A percentile compares a stretch with the other conserved stretches of the same genome.
Conservation (phyloP, 2,113 vertebrate species). For the Procavia capensis region DNA sequence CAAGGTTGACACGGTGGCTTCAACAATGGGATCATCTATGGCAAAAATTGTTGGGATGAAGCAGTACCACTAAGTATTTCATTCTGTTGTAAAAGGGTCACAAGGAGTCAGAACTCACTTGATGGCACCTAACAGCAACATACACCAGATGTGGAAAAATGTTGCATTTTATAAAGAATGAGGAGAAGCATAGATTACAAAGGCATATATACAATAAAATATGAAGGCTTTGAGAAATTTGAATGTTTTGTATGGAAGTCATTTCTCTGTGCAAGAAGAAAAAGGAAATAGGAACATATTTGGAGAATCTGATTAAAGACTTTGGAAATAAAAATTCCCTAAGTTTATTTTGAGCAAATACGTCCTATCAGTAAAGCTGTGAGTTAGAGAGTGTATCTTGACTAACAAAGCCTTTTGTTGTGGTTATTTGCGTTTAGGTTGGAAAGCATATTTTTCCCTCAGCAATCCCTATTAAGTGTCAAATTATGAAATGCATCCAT, state of each 20-base stretch:
- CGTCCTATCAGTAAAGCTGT: background rate
- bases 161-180: background rate
- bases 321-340: background rate
- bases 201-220: constrained; percentile 21
- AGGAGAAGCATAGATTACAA: background rate
- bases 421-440: background rate
- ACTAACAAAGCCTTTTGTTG: background rate
- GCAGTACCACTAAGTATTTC: too few species aligned
- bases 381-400: background rate
- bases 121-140: too few species aligned
- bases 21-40: too few species aligned
- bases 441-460: background rate
- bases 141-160: background rate
- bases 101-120: too few species aligned
- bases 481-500: background rate
- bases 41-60: too few species aligned
- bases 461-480: background rate
- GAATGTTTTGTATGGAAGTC: background rate
- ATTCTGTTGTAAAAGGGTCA: too few species aligned
- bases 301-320: constrained; percentile 14
- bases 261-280: background rate
- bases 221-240: background rate
- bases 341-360: background rate
- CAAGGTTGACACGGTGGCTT: too few species aligned
- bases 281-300: background rate